Evolutionary conservation across 2,888 invertebrate species (phyloP).

Genomic region (Athalia circularis): DNA sequence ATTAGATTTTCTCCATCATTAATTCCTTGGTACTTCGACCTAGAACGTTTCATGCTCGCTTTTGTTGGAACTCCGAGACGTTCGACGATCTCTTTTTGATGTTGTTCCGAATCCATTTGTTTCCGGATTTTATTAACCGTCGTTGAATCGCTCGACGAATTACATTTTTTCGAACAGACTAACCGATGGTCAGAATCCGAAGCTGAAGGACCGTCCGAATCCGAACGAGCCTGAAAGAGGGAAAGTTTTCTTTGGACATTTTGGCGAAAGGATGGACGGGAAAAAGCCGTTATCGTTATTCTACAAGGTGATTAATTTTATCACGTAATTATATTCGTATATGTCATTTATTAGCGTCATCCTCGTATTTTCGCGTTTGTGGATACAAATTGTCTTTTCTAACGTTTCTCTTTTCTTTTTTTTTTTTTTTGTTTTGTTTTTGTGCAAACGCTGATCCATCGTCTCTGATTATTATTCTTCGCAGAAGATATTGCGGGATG

Average conservation of each 20-base stretch:
- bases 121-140: neutral
- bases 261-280: neutral
- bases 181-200: slow-evolving; percentile 6
- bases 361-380: slow-evolving; percentile 29
- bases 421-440: neutral
- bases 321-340: neutral
- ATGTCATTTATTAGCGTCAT: slow-evolving; percentile 30
- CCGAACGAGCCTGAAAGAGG: slow-evolving; percentile 9
- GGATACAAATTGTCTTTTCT: slow-evolving; percentile 15
- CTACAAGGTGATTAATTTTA: neutral
- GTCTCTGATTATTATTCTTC: neutral
- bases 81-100: slow-evolving; percentile 43
- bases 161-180: slow-evolving; percentile 28
- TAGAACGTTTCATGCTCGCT: slow-evolving; percentile 30
- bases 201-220: no score
- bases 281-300: neutral
- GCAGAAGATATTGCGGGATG: neutral
- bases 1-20: neutral
- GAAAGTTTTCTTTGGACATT: neutral
- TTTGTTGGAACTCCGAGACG: slow-evolving; percentile 38
- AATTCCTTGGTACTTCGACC: slow-evolving; percentile 21
- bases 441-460: neutral
- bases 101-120: slow-evolving; percentile 34
- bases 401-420: neutral
- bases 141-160: neutral